These are phyloP conservation scores for Gerosis bhagava DNA, from an alignment of 2,888 invertebrate genomes.

Conservation along the genomic window DNA sequence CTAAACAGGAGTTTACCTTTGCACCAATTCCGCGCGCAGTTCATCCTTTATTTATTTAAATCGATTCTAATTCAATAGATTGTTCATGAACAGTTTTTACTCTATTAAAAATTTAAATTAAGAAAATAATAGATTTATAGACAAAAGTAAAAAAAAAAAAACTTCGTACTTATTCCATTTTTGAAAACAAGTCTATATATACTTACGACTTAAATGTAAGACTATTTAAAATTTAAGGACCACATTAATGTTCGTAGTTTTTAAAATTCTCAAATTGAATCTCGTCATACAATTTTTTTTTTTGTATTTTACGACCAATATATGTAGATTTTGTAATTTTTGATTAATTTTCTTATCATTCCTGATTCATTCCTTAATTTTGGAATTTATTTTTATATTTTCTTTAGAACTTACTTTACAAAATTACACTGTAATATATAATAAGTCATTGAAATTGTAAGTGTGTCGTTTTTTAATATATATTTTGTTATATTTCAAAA, in stretches of 20 bases:
- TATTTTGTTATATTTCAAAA: no score
- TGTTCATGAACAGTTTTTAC: conserved; percentile 7
- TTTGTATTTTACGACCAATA: conserved; percentile 20
- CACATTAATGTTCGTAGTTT: conserved; percentile 20
- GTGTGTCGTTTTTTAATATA: no score
- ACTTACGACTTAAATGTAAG: conserved; percentile 5
- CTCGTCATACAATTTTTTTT: conserved; percentile 32
- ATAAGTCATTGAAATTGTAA: no score
- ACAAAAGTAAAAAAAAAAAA: background rate
- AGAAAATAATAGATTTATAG: no score
- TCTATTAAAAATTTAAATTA: background rate
- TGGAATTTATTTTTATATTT: conserved; percentile 44
- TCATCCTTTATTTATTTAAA: no score
- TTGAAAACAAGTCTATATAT: conserved; percentile 17
- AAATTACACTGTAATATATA: conserved; percentile 27
- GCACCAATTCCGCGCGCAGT: no score
- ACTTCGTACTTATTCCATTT: conserved; percentile 17
- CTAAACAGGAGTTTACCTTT: no score
- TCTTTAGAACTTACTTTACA: conserved; percentile 12
- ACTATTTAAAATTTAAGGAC: conserved; percentile 21
- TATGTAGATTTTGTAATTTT: conserved; percentile 4
- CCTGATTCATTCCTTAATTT: conserved; percentile 55
- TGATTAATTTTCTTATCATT: conserved; percentile 41
- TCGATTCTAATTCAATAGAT: background rate
- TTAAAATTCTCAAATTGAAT: conserved; percentile 34